Conservation (phyloP, 2,113 vertebrate species). For the Siniperca chuatsi region DNA sequence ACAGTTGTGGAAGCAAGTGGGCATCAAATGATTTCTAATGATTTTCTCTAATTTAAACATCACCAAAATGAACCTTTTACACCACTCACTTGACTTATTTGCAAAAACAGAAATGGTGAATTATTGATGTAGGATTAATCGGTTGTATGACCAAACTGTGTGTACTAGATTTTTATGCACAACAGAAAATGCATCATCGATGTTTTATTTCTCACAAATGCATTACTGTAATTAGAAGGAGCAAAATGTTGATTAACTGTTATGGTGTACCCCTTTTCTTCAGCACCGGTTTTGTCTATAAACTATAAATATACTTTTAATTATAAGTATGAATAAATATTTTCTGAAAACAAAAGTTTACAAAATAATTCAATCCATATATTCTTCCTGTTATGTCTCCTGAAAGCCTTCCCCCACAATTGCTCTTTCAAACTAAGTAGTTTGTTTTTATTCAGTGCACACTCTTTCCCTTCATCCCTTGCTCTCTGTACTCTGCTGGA, state of each 20-base stretch:
- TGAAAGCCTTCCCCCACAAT: conserved; percentile 18
- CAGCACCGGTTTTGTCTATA: not conserved
- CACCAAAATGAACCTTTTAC: not conserved
- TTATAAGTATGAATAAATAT: not conserved
- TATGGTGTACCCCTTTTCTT: not conserved
- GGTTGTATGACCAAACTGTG: too few species aligned
- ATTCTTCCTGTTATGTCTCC: conserved; percentile 10
- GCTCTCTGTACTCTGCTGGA: conserved; percentile 59
- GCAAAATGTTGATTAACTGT: not conserved
- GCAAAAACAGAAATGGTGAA: not conserved
- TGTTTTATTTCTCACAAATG: not conserved
- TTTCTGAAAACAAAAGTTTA: conserved; percentile 4
- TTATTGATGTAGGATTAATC: not conserved
- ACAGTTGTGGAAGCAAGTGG: too few species aligned
- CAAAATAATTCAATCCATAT: not conserved
- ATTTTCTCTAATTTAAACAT: not conserved
- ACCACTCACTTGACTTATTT: not conserved
- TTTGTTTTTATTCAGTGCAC: conserved; percentile 62
- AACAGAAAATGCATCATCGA: not conserved
- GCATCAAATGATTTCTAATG: too few species aligned
- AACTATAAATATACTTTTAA: not conserved
- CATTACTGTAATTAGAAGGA: not conserved
- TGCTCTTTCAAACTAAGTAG: conserved; percentile 33
- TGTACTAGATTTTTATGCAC: not conserved
- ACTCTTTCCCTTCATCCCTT: conserved; percentile 27